phyloP scores from a whole-genome alignment of 2,113 vertebrate species.

The human region DNA sequence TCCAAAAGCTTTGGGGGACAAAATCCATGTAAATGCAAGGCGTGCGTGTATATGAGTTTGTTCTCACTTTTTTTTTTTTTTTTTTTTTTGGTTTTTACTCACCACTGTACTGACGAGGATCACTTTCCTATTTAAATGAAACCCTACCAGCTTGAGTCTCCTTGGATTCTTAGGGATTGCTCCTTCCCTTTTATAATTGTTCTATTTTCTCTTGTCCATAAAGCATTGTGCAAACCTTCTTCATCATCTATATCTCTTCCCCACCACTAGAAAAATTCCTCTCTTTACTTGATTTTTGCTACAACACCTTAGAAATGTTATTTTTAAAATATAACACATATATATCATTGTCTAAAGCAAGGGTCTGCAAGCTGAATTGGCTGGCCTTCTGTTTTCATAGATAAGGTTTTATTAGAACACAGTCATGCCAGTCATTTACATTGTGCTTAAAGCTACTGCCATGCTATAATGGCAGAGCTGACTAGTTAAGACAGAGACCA shows the following conservation, averaged over 20 bases:
- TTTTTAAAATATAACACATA: background rate
- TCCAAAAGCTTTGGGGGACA: background rate
- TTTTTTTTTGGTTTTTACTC: background rate
- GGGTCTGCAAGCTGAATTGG: background rate
- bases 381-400: background rate
- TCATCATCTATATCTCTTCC: background rate
- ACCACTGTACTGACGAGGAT: background rate
- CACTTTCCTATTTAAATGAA: background rate
- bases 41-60: background rate
- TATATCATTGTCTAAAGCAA: background rate
- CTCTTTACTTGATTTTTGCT: slow-evolving; percentile 6
- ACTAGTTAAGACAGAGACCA: background rate
- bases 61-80: background rate
- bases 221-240: background rate
- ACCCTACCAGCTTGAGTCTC: background rate
- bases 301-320: background rate
- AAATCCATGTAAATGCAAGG: background rate
- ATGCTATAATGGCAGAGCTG: rapidly evolving
- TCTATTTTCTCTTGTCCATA: background rate
- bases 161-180: background rate
- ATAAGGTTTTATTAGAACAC: background rate
- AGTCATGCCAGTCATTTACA: background rate
- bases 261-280: background rate
- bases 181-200: background rate
- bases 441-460: background rate